Base-by-base conservation (phyloP, 2,888 invertebrate species). In the Rhagophthalmus giganteus region DNA sequence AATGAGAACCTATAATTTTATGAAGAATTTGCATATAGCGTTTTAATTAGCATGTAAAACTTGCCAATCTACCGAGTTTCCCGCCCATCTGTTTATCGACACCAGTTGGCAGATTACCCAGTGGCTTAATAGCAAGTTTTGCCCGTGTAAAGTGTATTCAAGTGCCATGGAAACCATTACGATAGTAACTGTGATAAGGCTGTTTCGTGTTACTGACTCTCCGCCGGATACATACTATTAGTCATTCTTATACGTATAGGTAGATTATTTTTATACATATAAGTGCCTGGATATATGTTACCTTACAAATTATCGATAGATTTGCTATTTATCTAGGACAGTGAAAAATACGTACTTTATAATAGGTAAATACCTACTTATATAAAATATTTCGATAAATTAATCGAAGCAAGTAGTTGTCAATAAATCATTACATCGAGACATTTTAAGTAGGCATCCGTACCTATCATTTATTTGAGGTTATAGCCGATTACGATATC, bases 1-100 rank as follows among this genome's bases (percentile, higher is more conserved):
- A 24, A 51, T 38, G 32, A 34, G 38, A 11, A 45, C 33, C 45
- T 46, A 51, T 51, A 51, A 51, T 51, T 51, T 51, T 54, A 49
- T 41, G 30, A 55, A 54, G 51, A 58, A 70, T 70, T 69, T 69
- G 63, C 69, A 69, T 70, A 68, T 66, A 68, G 66, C 66, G 65
- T 71, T 70, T 72, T 73, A 72, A 73, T 73, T 73, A 72, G 61
- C 60, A 65, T 64, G 62, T 63, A 61, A 62, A 57, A 58, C 59
- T 62, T 62, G 59, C 57, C 55, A 55, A 60, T 60, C 60, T 60
- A 61, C 61, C 62, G 64, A 61, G 58, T 61, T 64, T 55, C 59
- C 64, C 70, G 70, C 71, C 71, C 69, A 70, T 67, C 62, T 68
- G 66, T 66, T 70, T 68, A 65, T 61, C 60, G 59, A 66, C 66